Evolutionary conservation across 1,140 invertebrate genomes (phyloP).

Genomic region (Scaptomyza pallida): DNA sequence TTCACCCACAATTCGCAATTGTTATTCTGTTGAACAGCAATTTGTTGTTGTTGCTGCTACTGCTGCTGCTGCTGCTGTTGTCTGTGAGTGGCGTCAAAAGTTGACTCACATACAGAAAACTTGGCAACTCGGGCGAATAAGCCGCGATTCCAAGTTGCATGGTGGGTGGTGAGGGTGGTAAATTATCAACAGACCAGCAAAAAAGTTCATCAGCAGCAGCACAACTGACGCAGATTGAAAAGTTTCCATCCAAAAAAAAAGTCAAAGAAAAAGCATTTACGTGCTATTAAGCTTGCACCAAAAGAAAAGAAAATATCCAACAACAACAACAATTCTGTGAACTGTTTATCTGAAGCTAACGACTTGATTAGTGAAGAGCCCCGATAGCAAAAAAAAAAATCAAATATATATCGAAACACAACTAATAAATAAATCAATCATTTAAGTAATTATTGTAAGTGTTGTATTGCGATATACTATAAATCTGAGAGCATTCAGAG

Average conservation of each 20-base stretch:
- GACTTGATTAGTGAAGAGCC: not conserved
- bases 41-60: too few species aligned
- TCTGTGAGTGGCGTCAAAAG: constrained; percentile 26
- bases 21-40: not conserved
- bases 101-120: constrained; percentile 3
- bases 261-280: not conserved
- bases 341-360: not conserved
- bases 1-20: not conserved
- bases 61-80: too few species aligned
- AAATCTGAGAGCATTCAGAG: too few species aligned
- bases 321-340: not conserved
- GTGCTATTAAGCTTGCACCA: not conserved
- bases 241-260: constrained; percentile 1
- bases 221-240: constrained; percentile 1
- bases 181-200: not conserved
- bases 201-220: not conserved
- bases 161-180: too few species aligned
- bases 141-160: not conserved
- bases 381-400: too few species aligned
- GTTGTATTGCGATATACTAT: too few species aligned
- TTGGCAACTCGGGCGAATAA: too few species aligned
- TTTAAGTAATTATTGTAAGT: too few species aligned
- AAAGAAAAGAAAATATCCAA: not conserved
- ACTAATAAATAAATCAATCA: too few species aligned
- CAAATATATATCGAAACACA: too few species aligned